A percentile compares a stretch with the other conserved stretches of the same genome.
Conservation (phyloP, 2,888 invertebrate genomes). For the Noctua pronuba region DNA sequence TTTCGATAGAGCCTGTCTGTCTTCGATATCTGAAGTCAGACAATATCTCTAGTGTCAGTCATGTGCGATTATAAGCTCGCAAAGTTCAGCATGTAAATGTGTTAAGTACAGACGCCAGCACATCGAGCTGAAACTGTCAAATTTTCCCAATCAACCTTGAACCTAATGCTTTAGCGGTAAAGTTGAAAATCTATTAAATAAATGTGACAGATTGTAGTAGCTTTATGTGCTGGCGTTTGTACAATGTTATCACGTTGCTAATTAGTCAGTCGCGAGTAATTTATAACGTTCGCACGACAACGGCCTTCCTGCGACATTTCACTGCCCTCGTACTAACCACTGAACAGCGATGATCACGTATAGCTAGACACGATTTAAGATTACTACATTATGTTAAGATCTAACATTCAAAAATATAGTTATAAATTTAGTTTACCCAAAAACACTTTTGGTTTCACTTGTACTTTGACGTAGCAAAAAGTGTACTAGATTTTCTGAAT, state of each 20-base stretch:
- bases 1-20: constrained; percentile 45
- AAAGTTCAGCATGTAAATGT: constrained; percentile 49
- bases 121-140: no score
- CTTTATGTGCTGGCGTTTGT: no score
- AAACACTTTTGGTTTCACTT: constrained; percentile 20
- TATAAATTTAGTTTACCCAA: neutral
- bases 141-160: no score
- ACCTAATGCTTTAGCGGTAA: no score
- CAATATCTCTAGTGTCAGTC: constrained; percentile 48
- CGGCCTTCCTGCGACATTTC: constrained; percentile 66
- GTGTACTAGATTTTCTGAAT: constrained; percentile 46
- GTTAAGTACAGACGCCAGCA: constrained; percentile 15
- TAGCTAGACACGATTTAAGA: constrained; percentile 44
- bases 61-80: constrained; percentile 30
- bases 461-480: constrained; percentile 27
- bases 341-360: constrained; percentile 40
- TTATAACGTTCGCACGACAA: constrained; percentile 46
- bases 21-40: constrained; percentile 26
- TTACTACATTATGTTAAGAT: constrained; percentile 16
- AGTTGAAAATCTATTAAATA: no score
- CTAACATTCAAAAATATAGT: no score
- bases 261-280: constrained; percentile 53
- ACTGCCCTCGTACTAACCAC: constrained; percentile 54
- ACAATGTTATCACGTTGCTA: constrained; percentile 50
- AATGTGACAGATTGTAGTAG: no score